These are phyloP conservation scores for Eristalinus sepulchralis DNA, from an alignment of 2,888 invertebrate species.

Conservation along the genomic window DNA sequence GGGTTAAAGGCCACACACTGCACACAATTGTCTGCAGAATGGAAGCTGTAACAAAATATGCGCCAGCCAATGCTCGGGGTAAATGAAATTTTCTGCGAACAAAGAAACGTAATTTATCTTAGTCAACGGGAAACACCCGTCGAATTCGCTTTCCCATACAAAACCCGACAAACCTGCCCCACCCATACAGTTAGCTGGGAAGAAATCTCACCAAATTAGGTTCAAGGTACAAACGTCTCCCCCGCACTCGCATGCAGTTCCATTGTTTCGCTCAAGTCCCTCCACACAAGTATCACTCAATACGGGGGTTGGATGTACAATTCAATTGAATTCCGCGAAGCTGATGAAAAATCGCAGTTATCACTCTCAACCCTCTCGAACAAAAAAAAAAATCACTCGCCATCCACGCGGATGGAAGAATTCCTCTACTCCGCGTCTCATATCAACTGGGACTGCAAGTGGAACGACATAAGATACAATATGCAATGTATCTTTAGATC, in stretches of 20 bases:
- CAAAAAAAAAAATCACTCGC: too few relatives aligned
- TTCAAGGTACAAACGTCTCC: too few relatives aligned
- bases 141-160: background rate
- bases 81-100: background rate
- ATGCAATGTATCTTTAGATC: constrained; percentile 57
- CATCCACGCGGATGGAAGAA: background rate
- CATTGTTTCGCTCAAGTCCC: too few relatives aligned
- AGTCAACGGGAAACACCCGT: background rate
- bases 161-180: background rate
- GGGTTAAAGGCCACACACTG: background rate
- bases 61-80: background rate
- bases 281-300: background rate
- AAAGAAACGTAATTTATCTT: background rate
- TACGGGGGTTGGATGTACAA: background rate
- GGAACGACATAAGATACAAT: constrained; percentile 19
- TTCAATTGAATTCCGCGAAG: background rate
- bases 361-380: background rate
- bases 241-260: too few relatives aligned
- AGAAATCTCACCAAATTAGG: too few relatives aligned
- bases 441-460: background rate
- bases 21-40: background rate
- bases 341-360: background rate
- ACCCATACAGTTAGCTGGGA: background rate
- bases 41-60: background rate
- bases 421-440: background rate